Evolutionary conservation across 2,888 invertebrate genomes (phyloP).

Genomic region (Rhyacophila evoluta): DNA sequence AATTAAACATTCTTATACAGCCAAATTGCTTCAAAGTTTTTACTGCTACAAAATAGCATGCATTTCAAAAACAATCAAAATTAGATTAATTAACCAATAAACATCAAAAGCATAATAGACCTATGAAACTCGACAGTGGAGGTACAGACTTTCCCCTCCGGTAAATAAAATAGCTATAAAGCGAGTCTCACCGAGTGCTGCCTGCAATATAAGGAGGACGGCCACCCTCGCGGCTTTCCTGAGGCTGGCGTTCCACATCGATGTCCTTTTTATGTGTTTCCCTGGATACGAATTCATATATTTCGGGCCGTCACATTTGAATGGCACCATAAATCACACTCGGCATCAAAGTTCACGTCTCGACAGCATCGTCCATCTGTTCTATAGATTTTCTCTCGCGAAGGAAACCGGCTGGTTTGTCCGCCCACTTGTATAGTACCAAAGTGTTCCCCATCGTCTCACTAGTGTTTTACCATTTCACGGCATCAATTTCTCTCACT

Average conservation of each 20-base stretch:
- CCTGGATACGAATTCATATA: conserved; percentile 31
- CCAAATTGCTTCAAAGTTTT: no score
- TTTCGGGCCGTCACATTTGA: conserved; percentile 39
- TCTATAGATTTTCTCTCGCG: neutral
- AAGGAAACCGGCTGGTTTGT: neutral
- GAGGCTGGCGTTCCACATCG: conserved; percentile 32
- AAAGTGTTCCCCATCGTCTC: neutral
- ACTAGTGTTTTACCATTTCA: neutral
- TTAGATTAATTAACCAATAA: neutral
- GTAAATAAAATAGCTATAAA: conserved; percentile 47
- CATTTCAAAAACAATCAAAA: neutral
- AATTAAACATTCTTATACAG: no score
- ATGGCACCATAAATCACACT: conserved; percentile 42
- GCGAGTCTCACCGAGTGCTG: conserved; percentile 42
- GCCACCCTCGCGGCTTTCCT: conserved; percentile 28
- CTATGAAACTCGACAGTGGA: neutral
- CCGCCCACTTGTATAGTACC: neutral
- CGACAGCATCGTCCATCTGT: conserved; percentile 1
- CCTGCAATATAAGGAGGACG: conserved; percentile 36
- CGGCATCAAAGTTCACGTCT: conserved; percentile 32
- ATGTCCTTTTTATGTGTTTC: conserved; percentile 31
- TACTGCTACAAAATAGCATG: neutral
- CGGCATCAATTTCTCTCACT: neutral
- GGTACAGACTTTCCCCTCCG: conserved; percentile 1
- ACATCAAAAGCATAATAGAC: neutral